Evolutionary conservation across 2,888 invertebrate species (phyloP).

Genomic region (Pseudanteris insignis): DNA sequence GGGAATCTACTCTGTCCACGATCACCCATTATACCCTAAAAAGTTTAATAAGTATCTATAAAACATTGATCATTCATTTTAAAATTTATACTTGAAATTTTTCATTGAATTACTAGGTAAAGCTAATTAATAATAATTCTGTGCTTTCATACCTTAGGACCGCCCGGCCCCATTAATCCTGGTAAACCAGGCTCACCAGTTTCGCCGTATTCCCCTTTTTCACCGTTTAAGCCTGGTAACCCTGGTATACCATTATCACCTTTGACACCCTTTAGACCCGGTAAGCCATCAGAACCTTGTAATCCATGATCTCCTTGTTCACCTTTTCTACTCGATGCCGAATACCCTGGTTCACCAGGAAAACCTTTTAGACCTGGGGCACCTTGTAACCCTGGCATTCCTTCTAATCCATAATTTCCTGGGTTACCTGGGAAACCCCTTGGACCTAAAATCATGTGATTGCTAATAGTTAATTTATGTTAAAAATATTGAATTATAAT

Average conservation of each 20-base stretch:
- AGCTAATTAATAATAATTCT: neutral
- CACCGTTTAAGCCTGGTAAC: conserved; percentile 55
- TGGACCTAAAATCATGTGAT: conserved; percentile 66
- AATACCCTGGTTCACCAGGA: conserved; percentile 72
- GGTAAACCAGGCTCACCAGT: conserved; percentile 67
- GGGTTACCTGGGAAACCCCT: conserved; percentile 70
- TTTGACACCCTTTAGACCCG: conserved; percentile 56
- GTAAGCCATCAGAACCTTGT: conserved; percentile 56
- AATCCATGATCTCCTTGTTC: conserved; percentile 64
- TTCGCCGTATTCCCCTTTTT: conserved; percentile 63
- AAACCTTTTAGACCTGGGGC: conserved; percentile 70
- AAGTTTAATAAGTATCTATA: neutral
- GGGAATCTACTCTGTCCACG: conserved; percentile 59
- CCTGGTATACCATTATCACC: conserved; percentile 64
- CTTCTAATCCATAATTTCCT: conserved; percentile 71
- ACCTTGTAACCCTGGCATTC: conserved; percentile 75
- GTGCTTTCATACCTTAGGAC: conserved; percentile 52
- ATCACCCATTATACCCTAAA: conserved; percentile 65
- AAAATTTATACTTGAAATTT: neutral
- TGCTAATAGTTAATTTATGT: too few species aligned
- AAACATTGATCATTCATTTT: too few species aligned
- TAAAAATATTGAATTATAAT: too few species aligned
- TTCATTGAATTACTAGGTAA: conserved; percentile 4
- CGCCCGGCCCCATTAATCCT: conserved; percentile 66
- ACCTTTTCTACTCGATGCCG: conserved; percentile 67